Evolutionary conservation across 2,113 vertebrate species (phyloP).

Genomic region (Solenodon paradoxus): DNA sequence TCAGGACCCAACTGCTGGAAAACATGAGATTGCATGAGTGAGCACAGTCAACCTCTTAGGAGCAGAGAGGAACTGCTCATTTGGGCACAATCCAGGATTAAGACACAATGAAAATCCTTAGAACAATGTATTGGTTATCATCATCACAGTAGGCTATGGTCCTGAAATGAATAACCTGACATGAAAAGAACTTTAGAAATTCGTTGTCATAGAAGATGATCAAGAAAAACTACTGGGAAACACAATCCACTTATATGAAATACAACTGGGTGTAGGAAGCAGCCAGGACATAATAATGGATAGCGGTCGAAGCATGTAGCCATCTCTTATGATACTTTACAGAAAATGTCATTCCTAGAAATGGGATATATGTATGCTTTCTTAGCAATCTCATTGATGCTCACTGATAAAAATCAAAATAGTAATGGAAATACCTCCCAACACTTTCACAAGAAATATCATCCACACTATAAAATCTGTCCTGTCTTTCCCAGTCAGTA

Average conservation of each 20-base stretch:
- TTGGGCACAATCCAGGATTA: neutral
- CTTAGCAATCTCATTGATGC: neutral
- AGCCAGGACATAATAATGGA: rapidly evolving
- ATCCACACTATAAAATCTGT: neutral
- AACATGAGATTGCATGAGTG: rapidly evolving
- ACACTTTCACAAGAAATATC: neutral
- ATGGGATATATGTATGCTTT: neutral
- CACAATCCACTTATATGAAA: neutral
- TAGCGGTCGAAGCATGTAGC: neutral
- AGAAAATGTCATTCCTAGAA: neutral
- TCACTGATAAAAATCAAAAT: neutral
- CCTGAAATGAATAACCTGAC: neutral
- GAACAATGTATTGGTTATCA: neutral
- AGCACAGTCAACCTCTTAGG: too few relatives aligned
- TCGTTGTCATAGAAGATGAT: neutral
- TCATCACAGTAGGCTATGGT: neutral
- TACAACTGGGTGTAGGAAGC: rapidly evolving
- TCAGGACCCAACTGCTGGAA: neutral
- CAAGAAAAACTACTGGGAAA: neutral
- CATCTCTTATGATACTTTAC: neutral
- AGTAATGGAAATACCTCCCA: neutral
- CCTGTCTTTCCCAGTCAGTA: neutral
- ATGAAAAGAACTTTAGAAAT: neutral
- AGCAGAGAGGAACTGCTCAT: neutral
- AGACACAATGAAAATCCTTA: too few relatives aligned